phyloP scores from a whole-genome alignment of 1,140 invertebrate genomes.

The Bombus cullumanus region DNA sequence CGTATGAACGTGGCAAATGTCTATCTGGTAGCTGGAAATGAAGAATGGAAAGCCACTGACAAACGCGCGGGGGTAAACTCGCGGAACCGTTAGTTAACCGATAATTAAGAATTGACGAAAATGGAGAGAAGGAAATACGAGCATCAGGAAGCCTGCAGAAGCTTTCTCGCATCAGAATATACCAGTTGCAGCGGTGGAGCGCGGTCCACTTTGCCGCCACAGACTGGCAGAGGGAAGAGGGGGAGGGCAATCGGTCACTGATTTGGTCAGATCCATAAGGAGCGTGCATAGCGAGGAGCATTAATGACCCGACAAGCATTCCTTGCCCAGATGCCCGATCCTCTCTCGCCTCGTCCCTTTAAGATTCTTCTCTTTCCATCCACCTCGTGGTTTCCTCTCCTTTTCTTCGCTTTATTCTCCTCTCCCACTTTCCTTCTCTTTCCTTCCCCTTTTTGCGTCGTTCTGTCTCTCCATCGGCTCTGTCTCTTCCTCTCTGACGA shows the following conservation, averaged over 20 bases:
- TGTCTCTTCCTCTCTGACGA: slow-evolving; percentile 42
- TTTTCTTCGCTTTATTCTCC: slow-evolving; percentile 28
- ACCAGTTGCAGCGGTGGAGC: slow-evolving; percentile 32
- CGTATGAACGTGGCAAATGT: background rate
- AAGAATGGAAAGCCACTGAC: background rate
- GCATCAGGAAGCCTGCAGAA: slow-evolving; percentile 2
- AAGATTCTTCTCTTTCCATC: slow-evolving; percentile 36
- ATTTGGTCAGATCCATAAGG: slow-evolving; percentile 80
- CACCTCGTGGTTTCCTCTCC: slow-evolving; percentile 5
- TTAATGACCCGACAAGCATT: slow-evolving; percentile 81
- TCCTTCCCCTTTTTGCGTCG: slow-evolving; percentile 34
- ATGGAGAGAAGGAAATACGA: slow-evolving; percentile 5
- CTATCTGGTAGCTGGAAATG: no score
- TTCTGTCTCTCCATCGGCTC: slow-evolving; percentile 25
- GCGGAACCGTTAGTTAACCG: background rate
- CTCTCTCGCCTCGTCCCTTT: slow-evolving; percentile 49
- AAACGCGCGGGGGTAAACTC: background rate
- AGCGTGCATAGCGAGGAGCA: slow-evolving; percentile 77
- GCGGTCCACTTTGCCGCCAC: slow-evolving; percentile 57
- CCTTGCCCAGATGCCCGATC: slow-evolving; percentile 72
- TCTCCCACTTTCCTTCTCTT: slow-evolving; percentile 27
- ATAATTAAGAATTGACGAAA: slow-evolving; percentile 39
- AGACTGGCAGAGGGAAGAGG: slow-evolving; percentile 18
- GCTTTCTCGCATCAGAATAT: slow-evolving; percentile 50
- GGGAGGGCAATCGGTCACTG: slow-evolving; percentile 78